These are phyloP conservation scores for Sinella curviseta DNA, from an alignment of 1,140 invertebrate genomes.

Conservation along the genomic window DNA sequence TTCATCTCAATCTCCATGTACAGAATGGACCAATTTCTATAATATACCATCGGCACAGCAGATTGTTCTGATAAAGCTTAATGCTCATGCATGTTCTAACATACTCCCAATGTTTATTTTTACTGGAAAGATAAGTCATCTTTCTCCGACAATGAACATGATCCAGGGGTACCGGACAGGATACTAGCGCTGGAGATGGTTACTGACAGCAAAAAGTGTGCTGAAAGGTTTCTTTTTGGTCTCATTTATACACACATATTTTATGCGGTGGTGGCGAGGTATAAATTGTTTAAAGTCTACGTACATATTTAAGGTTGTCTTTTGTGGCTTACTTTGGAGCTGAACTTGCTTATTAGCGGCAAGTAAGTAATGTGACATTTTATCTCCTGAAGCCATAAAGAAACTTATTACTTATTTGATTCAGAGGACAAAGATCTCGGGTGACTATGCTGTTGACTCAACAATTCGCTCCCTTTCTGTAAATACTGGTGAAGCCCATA, in stretches of 20 bases:
- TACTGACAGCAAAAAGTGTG: too few species aligned
- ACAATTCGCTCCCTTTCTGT: neutral
- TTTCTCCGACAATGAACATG: too few species aligned
- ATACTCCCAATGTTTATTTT: too few species aligned
- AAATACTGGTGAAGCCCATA: too few species aligned
- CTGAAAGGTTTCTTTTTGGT: neutral
- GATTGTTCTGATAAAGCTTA: too few species aligned
- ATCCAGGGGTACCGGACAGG: too few species aligned
- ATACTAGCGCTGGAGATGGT: too few species aligned
- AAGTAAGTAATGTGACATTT: constrained; percentile 27
- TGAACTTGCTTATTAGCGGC: neutral
- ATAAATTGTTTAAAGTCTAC: neutral
- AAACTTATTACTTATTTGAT: constrained; percentile 26
- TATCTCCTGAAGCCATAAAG: constrained; percentile 26
- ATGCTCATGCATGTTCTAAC: too few species aligned
- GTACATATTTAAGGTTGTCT: neutral
- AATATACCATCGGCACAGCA: too few species aligned
- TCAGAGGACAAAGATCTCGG: constrained; percentile 19
- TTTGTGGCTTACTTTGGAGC: neutral
- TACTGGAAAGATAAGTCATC: too few species aligned
- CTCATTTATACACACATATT: neutral
- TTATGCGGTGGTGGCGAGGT: neutral
- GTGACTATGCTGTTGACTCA: constrained; percentile 14
- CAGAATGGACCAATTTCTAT: too few species aligned
- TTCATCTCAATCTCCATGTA: neutral